These are phyloP conservation scores for Melanotaenia pygmaea DNA, from an alignment of 2,797 vertebrate species.

Conservation along the genomic window DNA sequence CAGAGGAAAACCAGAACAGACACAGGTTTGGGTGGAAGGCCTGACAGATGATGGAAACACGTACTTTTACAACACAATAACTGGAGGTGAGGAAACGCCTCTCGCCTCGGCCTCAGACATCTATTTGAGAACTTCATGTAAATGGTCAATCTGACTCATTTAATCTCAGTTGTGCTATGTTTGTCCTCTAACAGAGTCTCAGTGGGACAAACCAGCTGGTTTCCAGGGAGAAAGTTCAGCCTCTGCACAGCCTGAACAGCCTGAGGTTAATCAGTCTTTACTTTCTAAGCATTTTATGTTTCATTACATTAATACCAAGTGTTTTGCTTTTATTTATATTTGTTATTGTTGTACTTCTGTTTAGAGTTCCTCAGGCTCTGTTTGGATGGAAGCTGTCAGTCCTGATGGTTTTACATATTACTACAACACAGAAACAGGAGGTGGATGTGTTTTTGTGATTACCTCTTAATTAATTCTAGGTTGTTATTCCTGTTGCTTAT, in stretches of 20 bases:
- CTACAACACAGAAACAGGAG: constrained; percentile 92
- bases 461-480: not conserved
- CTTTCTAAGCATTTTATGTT: not conserved
- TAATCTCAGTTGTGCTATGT: not conserved
- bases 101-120: not conserved
- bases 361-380: constrained; percentile 72
- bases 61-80: constrained; percentile 91
- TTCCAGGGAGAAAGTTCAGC: constrained; percentile 75
- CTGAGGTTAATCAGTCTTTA: constrained; percentile 47
- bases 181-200: constrained; percentile 83
- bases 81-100: constrained; percentile 85
- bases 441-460: constrained; percentile 65
- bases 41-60: constrained; percentile 84
- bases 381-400: constrained; percentile 90
- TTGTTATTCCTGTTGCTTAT: not conserved
- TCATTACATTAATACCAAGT: not conserved
- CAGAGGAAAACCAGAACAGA: constrained; percentile 24
- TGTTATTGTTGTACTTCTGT: constrained; percentile 29
- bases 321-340: not conserved
- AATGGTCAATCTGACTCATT: not conserved
- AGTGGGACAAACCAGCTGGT: constrained; percentile 90
- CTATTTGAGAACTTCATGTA: not conserved
- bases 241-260: constrained; percentile 23
- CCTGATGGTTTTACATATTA: constrained; percentile 93
- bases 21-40: constrained; percentile 86